These are phyloP conservation scores for Vollenhovia emeryi DNA, from an alignment of 1,140 invertebrate species.

Conservation along the genomic window DNA sequence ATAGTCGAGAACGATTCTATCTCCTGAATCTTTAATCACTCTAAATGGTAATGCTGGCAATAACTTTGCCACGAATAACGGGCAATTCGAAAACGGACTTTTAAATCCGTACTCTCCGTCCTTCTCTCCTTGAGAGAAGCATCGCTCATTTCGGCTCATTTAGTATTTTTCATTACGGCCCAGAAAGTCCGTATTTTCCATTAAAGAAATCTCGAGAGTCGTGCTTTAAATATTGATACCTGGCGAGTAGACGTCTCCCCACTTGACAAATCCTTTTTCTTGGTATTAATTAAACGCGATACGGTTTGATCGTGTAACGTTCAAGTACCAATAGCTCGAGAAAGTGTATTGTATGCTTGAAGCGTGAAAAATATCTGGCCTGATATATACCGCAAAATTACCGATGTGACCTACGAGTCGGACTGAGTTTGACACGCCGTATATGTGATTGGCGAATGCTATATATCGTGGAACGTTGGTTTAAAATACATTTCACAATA, in stretches of 20 bases:
- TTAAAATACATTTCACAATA: conserved; percentile 28
- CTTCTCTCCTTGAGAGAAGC: background rate
- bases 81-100: conserved; percentile 62
- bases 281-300: background rate
- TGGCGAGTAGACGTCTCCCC: background rate
- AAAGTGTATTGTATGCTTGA: background rate
- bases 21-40: conserved; percentile 67
- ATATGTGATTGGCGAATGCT: conserved; percentile 8
- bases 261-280: background rate
- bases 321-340: background rate
- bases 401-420: background rate
- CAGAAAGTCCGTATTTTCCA: background rate
- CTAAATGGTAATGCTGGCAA: conserved; percentile 71
- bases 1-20: conserved; percentile 67
- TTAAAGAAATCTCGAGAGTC: background rate
- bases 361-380: background rate
- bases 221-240: background rate
- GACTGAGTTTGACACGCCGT: conserved; percentile 2
- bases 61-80: conserved; percentile 67
- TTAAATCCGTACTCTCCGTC: conserved; percentile 62
- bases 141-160: conserved; percentile 28
- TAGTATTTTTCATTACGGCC: conserved; percentile 20
- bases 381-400: conserved; percentile 26
- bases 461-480: conserved; percentile 21
- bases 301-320: background rate